These are phyloP conservation scores for Astyanax mexicanus DNA, from an alignment of 2,797 vertebrate genomes.

Conservation along the genomic window DNA sequence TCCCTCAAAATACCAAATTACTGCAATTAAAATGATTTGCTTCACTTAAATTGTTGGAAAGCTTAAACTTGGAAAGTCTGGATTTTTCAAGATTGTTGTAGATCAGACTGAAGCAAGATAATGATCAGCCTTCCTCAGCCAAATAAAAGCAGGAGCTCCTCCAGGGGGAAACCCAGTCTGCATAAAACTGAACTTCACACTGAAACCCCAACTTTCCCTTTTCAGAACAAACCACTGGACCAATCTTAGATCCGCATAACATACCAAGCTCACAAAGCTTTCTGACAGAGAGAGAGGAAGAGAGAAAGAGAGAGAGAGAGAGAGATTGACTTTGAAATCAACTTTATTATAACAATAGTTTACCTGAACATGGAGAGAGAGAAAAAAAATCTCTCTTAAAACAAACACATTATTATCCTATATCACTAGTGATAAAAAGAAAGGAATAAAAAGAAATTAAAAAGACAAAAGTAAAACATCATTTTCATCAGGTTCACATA, in stretches of 20 bases:
- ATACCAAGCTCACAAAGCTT: neutral
- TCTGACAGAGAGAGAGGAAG: neutral
- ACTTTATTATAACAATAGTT: too few species aligned
- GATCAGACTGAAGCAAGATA: constrained; percentile 71
- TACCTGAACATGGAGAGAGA: too few species aligned
- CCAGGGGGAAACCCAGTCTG: constrained; percentile 1
- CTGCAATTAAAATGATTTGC: constrained; percentile 45
- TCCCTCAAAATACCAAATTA: neutral
- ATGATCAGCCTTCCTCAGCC: constrained; percentile 72
- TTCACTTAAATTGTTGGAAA: too few species aligned
- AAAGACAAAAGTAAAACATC: too few species aligned
- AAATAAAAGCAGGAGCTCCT: constrained; percentile 66
- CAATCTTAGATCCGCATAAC: constrained; percentile 3
- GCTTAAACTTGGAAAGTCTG: too few species aligned
- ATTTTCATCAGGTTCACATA: too few species aligned
- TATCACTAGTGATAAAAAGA: too few species aligned
- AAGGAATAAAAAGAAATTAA: too few species aligned
- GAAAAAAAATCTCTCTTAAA: too few species aligned
- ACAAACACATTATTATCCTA: too few species aligned
- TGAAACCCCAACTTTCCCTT: neutral
- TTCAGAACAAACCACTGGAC: constrained; percentile 5
- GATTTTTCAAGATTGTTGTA: too few species aligned
- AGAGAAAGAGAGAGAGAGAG: neutral
- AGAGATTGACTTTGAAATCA: too few species aligned
- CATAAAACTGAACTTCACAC: neutral